These are phyloP conservation scores for Monopterus albus DNA, from an alignment of 2,113 vertebrate genomes.

Conservation along the genomic window DNA sequence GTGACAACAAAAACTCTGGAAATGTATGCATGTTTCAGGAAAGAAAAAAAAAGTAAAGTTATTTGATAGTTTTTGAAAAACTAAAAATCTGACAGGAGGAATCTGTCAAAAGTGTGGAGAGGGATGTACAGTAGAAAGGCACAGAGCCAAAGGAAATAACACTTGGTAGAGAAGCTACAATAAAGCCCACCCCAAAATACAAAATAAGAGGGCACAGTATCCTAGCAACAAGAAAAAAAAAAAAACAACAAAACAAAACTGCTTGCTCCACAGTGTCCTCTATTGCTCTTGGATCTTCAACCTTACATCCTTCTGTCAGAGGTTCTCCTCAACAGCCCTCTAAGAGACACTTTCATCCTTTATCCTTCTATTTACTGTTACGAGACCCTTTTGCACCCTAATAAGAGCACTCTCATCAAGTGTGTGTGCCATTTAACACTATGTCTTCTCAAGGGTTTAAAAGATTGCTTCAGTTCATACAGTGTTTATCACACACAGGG, in stretches of 20 bases:
- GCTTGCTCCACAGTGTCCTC: slow-evolving; percentile 69
- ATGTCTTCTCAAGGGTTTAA: slow-evolving; percentile 49
- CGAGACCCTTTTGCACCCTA: slow-evolving; percentile 11
- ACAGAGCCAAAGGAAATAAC: slow-evolving; percentile 23
- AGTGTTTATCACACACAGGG: slow-evolving; percentile 54
- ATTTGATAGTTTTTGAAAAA: slow-evolving; percentile 46
- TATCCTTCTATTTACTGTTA: neutral
- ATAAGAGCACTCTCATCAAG: slow-evolving; percentile 42
- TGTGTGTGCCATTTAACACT: slow-evolving; percentile 14
- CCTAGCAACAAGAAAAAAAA: slow-evolving; percentile 79
- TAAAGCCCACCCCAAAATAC: slow-evolving; percentile 63
- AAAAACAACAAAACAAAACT: too few species aligned
- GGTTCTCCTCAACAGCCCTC: slow-evolving; percentile 16
- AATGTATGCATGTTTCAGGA: slow-evolving; percentile 34
- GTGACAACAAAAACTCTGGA: neutral
- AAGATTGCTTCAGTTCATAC: slow-evolving; percentile 46
- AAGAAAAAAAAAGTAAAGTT: slow-evolving; percentile 48
- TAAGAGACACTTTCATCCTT: slow-evolving; percentile 20
- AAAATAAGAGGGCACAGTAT: slow-evolving; percentile 62
- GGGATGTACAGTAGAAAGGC: slow-evolving; percentile 3
- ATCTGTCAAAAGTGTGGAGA: slow-evolving; percentile 15
- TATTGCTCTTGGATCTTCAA: slow-evolving; percentile 63
- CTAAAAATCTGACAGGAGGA: slow-evolving; percentile 25
- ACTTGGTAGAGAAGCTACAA: slow-evolving; percentile 28
- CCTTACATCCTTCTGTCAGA: slow-evolving; percentile 43